Base-by-base conservation (phyloP, 2,888 invertebrate genomes). In the Drosophila maculinotata region DNA sequence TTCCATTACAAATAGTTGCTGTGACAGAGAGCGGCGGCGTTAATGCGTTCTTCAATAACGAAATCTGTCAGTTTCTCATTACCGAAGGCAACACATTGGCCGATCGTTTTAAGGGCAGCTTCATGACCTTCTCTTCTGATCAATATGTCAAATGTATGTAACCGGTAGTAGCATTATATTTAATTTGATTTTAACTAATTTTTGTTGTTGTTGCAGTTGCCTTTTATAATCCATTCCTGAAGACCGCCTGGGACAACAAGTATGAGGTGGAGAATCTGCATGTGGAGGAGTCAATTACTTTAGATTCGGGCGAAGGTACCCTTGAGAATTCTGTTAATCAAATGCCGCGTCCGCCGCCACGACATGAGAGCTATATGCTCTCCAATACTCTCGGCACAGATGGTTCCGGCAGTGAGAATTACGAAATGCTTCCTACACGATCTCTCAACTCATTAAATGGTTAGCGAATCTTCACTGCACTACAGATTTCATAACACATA, bases 231-330 rank as follows among this genome's bases (percentile, higher is more conserved):
- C 97, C 98, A 42, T 98, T 98, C 93, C 97, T 98, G 93, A 97
- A 97, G 91, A 97, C 97, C 91, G 98, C 97, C 17, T 98, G 97
- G 98, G 97, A 98, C 91, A 96, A 97, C 84, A 97, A 98, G 86
- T 97, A 97, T 25, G 97, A 98, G 92, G 98, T 98, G 53, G 98
- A 98, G 90, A 96, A 97, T 89, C 96, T 97, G 14, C 95, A 97
- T 74, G 94, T 97, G 94, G 97, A 97, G 90, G 96, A 96, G 93
- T 92, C 92, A 81, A 90, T 91, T 69, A 91, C 92, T 71, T 86
- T 92, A 82, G 94, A 95, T 90, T 94, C 94, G 54, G 95, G 94
- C 1, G 95, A 95, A 89, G 94, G 94, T 12, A 94, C 94, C 23
- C 90, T 95, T 88, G 96, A 94, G 90, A 95, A 93, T 93, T 95